Evolutionary conservation across 2,113 vertebrate genomes (phyloP), one percentile per base, ranked within the genome.

Genomic region (Callipepla squamata): DNA sequence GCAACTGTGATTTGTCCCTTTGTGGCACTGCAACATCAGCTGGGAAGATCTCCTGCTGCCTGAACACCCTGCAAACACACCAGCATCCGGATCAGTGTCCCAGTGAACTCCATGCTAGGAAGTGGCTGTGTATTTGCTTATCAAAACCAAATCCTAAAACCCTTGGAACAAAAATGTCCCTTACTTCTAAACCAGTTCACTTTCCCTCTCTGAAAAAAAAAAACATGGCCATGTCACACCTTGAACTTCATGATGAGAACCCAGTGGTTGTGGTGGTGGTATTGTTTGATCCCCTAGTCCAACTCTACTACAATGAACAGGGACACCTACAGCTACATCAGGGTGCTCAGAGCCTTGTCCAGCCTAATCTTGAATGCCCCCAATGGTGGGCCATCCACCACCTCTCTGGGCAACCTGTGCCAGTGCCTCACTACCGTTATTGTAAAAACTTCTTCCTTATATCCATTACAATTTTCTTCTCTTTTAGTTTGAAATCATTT

Each of bases 151-250:
- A 80, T 11, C 6, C 16, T 76, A 66, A 83, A 95, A 77, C 51
- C 23, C 32, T 32, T 5, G 6, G 32, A 21, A 47, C 8, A 0
- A 4, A 92, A 83, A 73, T 4, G 5, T 57, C 17, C 17, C 38
- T 72, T 79, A 11, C 5, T 67, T 61, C 26, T 22, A 61, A 8
- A 6, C 3, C 25, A 32, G 53, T 57, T 57, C 38, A 4, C 11
- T 3, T 5, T 25, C 13, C 45, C 25, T 67, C 10, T 14, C 17
- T 28, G 34, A 40, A 50, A 53, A 53, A 48, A 50, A 32, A 18
- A 62, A 4, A 0, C 16, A 12, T 21, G 73, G 30, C 22, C 16
- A 34, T 34, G 1, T 1, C 16, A 30, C 4, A 55, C 14, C 30
- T 72, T 72, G 45, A 25, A 48, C 12, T 77, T 69, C 0, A 1